Percentiles rank a stretch among this genome's conserved stretches.
Evolutionary conservation across 2,888 invertebrate genomes (phyloP).

Genomic region (Calameuta idolon): DNA sequence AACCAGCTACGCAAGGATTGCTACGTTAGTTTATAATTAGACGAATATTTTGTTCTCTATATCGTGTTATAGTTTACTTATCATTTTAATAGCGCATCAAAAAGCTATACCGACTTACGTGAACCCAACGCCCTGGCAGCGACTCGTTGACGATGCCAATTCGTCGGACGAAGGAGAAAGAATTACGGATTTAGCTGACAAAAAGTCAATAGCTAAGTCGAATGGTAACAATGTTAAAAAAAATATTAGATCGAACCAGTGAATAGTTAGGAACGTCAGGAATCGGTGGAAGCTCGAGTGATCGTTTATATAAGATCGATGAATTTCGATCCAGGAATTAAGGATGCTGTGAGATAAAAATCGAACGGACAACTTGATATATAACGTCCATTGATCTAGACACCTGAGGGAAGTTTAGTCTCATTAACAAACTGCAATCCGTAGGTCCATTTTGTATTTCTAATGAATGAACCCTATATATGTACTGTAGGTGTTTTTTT

Average conservation of each 20-base stretch:
- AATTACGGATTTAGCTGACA: slow-evolving; percentile 25
- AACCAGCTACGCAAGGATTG: slow-evolving; percentile 75
- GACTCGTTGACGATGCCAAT: slow-evolving; percentile 58
- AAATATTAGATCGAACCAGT: slow-evolving; percentile 32
- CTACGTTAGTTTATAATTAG: slow-evolving; percentile 68
- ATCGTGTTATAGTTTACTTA: neutral
- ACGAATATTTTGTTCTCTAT: neutral
- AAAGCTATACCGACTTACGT: slow-evolving; percentile 75
- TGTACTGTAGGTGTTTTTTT: neutral
- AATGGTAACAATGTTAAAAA: slow-evolving; percentile 28
- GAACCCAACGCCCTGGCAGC: slow-evolving; percentile 77
- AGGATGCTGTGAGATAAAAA: slow-evolving; percentile 10
- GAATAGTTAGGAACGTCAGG: neutral
- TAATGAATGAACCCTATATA: neutral
- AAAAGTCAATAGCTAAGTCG: slow-evolving; percentile 20
- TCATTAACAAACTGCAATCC: neutral
- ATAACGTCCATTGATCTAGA: neutral
- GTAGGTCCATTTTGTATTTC: neutral
- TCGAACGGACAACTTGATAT: neutral
- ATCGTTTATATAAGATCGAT: slow-evolving; percentile 17
- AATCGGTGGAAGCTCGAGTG: neutral
- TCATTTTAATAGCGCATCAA: slow-evolving; percentile 70
- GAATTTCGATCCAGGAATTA: neutral
- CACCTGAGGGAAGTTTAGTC: neutral
- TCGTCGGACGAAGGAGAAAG: slow-evolving; percentile 17